These are phyloP conservation scores for Limanda limanda DNA, from an alignment of 2,113 vertebrate species.

Conservation along the genomic window DNA sequence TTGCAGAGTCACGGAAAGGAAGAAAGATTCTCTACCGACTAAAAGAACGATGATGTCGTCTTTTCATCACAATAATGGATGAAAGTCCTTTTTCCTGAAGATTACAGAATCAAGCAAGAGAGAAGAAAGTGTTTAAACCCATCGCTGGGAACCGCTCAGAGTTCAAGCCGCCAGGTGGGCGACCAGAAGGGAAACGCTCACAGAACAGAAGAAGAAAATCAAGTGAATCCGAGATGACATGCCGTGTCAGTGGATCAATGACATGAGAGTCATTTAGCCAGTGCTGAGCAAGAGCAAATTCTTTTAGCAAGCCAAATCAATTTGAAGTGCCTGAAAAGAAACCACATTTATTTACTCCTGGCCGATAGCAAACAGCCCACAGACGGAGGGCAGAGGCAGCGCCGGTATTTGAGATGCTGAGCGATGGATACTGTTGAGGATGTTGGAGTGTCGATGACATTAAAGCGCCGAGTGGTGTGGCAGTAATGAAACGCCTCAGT, in stretches of 20 bases:
- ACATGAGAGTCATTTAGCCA: constrained; percentile 76
- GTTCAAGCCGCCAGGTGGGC: background rate
- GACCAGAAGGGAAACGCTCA: constrained; percentile 7
- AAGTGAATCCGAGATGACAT: constrained; percentile 69
- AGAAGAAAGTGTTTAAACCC: constrained; percentile 19
- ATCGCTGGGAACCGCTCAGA: constrained; percentile 13
- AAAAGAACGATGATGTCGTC: constrained; percentile 19
- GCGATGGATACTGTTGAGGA: constrained; percentile 72
- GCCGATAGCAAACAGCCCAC: constrained; percentile 62
- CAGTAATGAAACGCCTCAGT: constrained; percentile 76
- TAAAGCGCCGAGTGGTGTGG: constrained; percentile 65
- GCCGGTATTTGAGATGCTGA: constrained; percentile 50
- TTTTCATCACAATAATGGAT: constrained; percentile 31
- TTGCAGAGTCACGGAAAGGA: constrained; percentile 10
- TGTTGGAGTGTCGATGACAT: constrained; percentile 69
- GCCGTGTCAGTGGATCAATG: constrained; percentile 78
- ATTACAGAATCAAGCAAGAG: background rate
- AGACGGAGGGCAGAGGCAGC: constrained; percentile 53
- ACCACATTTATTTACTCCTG: constrained; percentile 72
- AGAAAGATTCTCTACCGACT: constrained; percentile 28
- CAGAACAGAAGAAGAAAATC: constrained; percentile 15
- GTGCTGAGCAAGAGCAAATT: constrained; percentile 78
- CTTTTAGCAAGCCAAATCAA: constrained; percentile 81
- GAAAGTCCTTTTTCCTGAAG: background rate
- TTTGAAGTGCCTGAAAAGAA: constrained; percentile 71